Conservation (phyloP, 2,113 vertebrate genomes). For the Urocolius indicus region DNA sequence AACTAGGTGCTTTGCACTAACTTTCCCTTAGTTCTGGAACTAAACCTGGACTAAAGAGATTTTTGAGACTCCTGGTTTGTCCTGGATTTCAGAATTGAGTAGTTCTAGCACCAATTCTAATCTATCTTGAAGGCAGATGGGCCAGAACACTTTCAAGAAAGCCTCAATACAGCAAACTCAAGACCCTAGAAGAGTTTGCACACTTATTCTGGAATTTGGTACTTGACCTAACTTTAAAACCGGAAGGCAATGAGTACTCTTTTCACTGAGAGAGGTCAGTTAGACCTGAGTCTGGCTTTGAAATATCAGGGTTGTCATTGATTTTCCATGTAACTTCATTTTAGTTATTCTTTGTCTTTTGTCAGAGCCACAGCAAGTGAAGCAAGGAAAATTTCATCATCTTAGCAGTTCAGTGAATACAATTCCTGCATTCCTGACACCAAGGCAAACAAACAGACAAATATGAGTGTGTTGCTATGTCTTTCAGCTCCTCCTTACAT, state of each 20-base stretch:
- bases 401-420: not conserved
- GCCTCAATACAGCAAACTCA: not conserved
- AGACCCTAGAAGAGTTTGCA: not conserved
- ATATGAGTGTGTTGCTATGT: slow-evolving; percentile 27
- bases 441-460: slow-evolving; percentile 53
- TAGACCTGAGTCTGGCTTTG: not conserved
- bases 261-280: not conserved
- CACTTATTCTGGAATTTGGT: not conserved
- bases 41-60: not conserved
- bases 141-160: not conserved
- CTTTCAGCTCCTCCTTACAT: slow-evolving; percentile 8
- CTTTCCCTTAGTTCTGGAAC: not conserved
- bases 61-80: not conserved
- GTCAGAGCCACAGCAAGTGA: slow-evolving; percentile 49
- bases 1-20: not conserved
- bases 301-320: not conserved
- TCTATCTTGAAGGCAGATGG: not conserved
- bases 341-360: slow-evolving; percentile 35
- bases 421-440: slow-evolving; percentile 56
- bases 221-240: not conserved
- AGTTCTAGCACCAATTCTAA: not conserved
- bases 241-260: not conserved
- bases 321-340: not conserved
- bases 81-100: not conserved
- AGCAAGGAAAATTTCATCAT: slow-evolving; percentile 51